These are phyloP conservation scores for Xenopus borealis DNA, from an alignment of 2,113 vertebrate species.

Conservation along the genomic window DNA sequence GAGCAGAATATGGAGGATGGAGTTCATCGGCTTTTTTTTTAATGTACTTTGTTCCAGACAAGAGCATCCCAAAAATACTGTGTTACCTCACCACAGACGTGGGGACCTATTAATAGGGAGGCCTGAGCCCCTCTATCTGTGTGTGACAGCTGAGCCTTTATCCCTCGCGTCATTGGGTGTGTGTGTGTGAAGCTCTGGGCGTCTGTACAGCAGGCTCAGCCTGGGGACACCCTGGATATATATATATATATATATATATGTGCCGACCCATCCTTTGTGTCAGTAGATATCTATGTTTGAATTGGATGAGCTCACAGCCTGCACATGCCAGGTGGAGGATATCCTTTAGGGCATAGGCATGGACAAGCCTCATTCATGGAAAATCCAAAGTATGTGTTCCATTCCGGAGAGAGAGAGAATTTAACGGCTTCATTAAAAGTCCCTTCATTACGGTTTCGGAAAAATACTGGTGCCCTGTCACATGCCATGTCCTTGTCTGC, in stretches of 20 bases:
- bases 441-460: not conserved
- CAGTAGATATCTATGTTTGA: slow-evolving; percentile 39
- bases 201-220: slow-evolving; percentile 18
- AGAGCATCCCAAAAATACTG: slow-evolving; percentile 41
- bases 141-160: slow-evolving; percentile 42
- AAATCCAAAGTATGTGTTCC: not conserved
- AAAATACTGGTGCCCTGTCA: not conserved
- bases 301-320: slow-evolving; percentile 23
- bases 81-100: slow-evolving; percentile 37
- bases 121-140: slow-evolving; percentile 45
- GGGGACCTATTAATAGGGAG: slow-evolving; percentile 45
- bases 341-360: not conserved
- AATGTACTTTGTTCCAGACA: slow-evolving; percentile 35
- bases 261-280: slow-evolving; percentile 27
- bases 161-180: slow-evolving; percentile 35
- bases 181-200: not conserved
- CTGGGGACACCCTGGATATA: slow-evolving; percentile 33
- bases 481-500: not conserved
- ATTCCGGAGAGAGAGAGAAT: not conserved
- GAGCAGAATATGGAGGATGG: not conserved
- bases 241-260: slow-evolving; percentile 8
- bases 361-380: not conserved
- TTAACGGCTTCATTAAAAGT: not conserved
- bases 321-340: slow-evolving; percentile 3
- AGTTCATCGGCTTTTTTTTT: slow-evolving; percentile 27